These are phyloP conservation scores for Macheiramphus alcinus DNA, from an alignment of 2,113 vertebrate genomes.

Conservation along the genomic window DNA sequence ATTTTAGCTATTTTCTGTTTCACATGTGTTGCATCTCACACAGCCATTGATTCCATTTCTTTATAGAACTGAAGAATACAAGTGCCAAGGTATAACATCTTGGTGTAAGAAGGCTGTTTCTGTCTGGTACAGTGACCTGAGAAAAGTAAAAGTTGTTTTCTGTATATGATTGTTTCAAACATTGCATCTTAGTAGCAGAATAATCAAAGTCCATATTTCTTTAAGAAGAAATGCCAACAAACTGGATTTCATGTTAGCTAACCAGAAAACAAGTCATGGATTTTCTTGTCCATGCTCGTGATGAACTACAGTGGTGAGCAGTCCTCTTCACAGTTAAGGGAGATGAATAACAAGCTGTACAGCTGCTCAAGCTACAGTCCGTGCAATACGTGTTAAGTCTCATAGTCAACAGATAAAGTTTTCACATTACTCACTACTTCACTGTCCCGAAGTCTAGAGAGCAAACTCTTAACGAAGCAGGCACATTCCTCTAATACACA, in stretches of 20 bases:
- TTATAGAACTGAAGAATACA: neutral
- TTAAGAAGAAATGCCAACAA: neutral
- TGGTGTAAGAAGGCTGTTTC: neutral
- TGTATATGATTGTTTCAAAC: neutral
- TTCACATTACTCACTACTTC: neutral
- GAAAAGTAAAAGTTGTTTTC: neutral
- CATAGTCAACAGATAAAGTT: neutral
- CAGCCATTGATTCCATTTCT: neutral
- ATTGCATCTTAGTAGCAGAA: neutral
- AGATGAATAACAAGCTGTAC: neutral
- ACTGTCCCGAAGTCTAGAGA: neutral
- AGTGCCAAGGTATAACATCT: neutral
- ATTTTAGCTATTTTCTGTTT: neutral
- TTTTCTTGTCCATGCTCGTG: neutral
- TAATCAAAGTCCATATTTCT: neutral
- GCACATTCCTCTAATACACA: neutral
- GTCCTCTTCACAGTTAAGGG: neutral
- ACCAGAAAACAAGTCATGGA: neutral
- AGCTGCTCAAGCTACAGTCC: neutral
- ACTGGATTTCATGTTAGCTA: neutral
- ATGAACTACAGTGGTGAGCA: neutral
- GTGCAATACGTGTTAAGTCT: neutral
- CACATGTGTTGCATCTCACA: rapidly evolving
- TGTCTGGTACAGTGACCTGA: neutral
- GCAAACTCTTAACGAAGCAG: neutral